These are phyloP conservation scores for Xenus cinereus DNA, from an alignment of 2,113 vertebrate genomes.

Conservation along the genomic window DNA sequence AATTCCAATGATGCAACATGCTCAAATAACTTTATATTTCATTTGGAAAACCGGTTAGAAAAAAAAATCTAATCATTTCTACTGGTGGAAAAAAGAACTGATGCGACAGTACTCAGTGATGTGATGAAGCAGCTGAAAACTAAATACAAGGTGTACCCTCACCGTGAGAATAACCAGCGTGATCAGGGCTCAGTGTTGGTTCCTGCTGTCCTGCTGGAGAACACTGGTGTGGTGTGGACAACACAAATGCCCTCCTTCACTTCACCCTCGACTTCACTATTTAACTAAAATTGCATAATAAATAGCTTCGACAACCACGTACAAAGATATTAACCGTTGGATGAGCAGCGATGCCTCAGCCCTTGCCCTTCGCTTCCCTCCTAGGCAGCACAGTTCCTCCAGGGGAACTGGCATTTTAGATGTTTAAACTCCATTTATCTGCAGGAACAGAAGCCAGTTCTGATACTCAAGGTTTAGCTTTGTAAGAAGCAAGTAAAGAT, in stretches of 20 bases:
- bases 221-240: neutral
- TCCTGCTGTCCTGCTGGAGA: neutral
- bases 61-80: neutral
- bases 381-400: neutral
- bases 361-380: neutral
- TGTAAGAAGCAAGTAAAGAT: neutral
- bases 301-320: fast-evolving
- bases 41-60: neutral
- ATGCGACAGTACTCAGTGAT: neutral
- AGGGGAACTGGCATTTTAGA: neutral
- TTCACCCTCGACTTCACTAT: neutral
- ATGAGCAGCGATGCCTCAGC: neutral
- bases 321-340: fast-evolving
- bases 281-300: neutral
- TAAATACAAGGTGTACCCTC: neutral
- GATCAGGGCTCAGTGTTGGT: fast-evolving
- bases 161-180: neutral
- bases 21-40: neutral
- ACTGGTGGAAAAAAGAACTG: neutral
- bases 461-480: neutral
- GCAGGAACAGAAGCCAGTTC: neutral
- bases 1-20: neutral
- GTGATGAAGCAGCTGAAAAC: neutral
- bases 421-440: neutral
- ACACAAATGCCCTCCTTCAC: neutral